Evolutionary conservation across 2,797 vertebrate genomes (phyloP).

Genomic region (Perdix hodgsoniae): DNA sequence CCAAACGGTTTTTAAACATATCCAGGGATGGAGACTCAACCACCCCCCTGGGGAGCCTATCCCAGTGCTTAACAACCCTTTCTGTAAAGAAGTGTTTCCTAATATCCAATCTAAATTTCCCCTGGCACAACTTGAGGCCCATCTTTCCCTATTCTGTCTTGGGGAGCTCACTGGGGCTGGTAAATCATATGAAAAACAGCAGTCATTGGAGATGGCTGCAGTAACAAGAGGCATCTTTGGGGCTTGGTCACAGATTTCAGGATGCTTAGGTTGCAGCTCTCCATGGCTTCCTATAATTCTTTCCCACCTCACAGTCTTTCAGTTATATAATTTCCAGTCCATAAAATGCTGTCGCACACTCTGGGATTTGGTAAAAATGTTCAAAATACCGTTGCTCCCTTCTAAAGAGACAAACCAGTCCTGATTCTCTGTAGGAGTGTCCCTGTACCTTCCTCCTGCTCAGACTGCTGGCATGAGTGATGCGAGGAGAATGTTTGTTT

Average conservation of each 20-base stretch:
- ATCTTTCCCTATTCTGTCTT: not conserved
- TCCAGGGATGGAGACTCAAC: too few species aligned
- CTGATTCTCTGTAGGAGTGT: not conserved
- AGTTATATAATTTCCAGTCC: not conserved
- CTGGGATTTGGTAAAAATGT: slow-evolving; percentile 1
- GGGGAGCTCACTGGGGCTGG: not conserved
- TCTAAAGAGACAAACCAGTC: not conserved
- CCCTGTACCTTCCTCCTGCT: not conserved
- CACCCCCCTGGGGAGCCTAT: too few species aligned
- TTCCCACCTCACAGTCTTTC: not conserved
- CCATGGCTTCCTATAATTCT: not conserved
- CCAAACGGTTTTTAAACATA: too few species aligned
- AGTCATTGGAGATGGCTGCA: not conserved
- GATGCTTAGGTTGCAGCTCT: not conserved
- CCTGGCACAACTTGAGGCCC: not conserved
- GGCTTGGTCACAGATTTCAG: not conserved
- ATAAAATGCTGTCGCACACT: not conserved
- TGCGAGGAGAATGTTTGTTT: not conserved
- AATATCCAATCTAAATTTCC: too few species aligned
- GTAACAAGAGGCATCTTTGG: not conserved
- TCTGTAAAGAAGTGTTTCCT: too few species aligned
- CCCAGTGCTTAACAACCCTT: too few species aligned
- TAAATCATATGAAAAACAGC: not conserved
- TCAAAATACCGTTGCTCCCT: not conserved
- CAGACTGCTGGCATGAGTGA: not conserved